A percentile compares a stretch with the other conserved stretches of the same genome.
Evolutionary conservation across 2,797 vertebrate species (phyloP).

Genomic region (Mustela erminea): DNA sequence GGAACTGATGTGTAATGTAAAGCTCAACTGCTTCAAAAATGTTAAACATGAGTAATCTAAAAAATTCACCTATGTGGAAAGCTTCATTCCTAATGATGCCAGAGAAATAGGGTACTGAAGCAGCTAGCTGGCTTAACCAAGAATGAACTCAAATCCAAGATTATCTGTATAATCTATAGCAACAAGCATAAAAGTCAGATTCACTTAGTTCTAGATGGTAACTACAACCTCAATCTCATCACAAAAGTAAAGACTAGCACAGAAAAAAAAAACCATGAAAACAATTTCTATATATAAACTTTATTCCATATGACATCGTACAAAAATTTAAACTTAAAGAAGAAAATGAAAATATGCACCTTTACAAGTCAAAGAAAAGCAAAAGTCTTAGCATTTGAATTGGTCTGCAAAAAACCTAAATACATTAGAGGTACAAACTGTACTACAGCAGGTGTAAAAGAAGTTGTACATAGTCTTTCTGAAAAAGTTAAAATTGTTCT

Average conservation of each 20-base stretch:
- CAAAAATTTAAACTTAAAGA: constrained; percentile 85
- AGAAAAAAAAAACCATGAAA: constrained; percentile 26
- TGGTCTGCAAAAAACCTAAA: constrained; percentile 80
- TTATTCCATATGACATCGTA: constrained; percentile 87
- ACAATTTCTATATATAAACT: constrained; percentile 85
- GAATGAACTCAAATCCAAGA: constrained; percentile 16
- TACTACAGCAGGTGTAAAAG: constrained; percentile 83
- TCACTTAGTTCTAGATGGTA: constrained; percentile 32
- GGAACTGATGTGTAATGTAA: constrained; percentile 43
- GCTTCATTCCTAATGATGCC: constrained; percentile 7
- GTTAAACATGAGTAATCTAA: constrained; percentile 47
- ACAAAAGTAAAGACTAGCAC: constrained; percentile 52
- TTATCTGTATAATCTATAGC: constrained; percentile 49
- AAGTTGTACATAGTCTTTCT: constrained; percentile 72
- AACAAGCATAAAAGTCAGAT: constrained; percentile 39
- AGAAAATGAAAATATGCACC: constrained; percentile 81
- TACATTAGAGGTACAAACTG: constrained; percentile 82
- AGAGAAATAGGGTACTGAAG: constrained; percentile 21
- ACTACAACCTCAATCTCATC: constrained; percentile 6
- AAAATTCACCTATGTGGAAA: constrained; percentile 39
- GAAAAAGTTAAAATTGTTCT: constrained; percentile 81
- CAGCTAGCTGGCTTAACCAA: neutral
- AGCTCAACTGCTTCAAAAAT: constrained; percentile 47
- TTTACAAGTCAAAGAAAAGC: constrained; percentile 78
- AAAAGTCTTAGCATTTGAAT: constrained; percentile 80